A percentile compares a stretch with the other conserved stretches of the same genome.
phyloP scores from a whole-genome alignment of 1,140 invertebrate species.

The Drosophila simulans region DNA sequence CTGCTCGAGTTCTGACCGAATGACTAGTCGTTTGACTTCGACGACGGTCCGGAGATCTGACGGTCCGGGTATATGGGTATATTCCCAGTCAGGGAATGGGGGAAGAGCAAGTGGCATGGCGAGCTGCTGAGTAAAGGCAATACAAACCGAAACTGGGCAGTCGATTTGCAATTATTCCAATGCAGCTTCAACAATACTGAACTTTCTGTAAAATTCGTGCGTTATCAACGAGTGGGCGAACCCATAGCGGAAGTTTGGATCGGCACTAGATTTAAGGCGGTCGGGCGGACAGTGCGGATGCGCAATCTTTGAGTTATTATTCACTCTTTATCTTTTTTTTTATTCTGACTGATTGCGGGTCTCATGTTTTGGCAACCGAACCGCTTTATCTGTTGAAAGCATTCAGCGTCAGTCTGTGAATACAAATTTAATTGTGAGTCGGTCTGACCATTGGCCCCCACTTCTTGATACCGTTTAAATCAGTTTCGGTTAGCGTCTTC shows the following conservation, averaged over 20 bases:
- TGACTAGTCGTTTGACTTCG: conserved; percentile 27
- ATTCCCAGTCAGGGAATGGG: conserved; percentile 1
- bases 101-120: conserved; percentile 7
- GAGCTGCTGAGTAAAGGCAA: conserved; percentile 32
- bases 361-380: conserved; percentile 9
- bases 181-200: conserved; percentile 18
- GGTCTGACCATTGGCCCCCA: conserved; percentile 45
- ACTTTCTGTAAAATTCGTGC: conserved; percentile 5
- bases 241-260: conserved; percentile 42
- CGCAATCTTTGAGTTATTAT: conserved; percentile 10
- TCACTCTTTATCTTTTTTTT: conserved; percentile 12
- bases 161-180: conserved; percentile 42
- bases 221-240: conserved; percentile 40
- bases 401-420: conserved; percentile 20
- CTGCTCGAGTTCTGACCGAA: conserved; percentile 26
- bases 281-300: conserved; percentile 14
- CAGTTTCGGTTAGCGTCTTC: background rate
- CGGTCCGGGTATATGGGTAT: conserved; percentile 10
- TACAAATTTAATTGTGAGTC: conserved; percentile 25
- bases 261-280: conserved; percentile 1
- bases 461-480: conserved; percentile 8
- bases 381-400: conserved; percentile 19
- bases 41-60: conserved; percentile 14
- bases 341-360: conserved; percentile 22
- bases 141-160: background rate